Percentiles rank a stretch among this genome's conserved stretches.
Evolutionary conservation across 2,797 vertebrate genomes (phyloP).

Genomic region (Peromyscus nudipes): DNA sequence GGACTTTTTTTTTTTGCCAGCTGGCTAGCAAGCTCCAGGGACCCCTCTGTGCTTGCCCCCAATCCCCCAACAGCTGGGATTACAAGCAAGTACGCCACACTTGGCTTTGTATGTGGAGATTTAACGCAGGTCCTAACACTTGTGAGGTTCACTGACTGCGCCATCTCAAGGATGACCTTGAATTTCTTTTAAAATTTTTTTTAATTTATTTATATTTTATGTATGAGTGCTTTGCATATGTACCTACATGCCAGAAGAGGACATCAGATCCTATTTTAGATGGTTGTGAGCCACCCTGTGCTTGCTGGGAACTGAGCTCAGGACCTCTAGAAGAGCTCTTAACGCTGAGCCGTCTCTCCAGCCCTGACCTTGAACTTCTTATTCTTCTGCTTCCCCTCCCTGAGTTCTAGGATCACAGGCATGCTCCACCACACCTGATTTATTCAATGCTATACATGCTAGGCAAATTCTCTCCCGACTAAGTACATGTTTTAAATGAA

Average conservation of each 20-base stretch:
- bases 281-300: neutral
- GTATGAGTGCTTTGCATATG: neutral
- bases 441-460: neutral
- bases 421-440: neutral
- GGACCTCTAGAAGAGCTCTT: neutral
- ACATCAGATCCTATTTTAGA: neutral
- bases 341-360: neutral
- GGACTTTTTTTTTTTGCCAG: neutral
- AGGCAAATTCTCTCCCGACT: neutral
- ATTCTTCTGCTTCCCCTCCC: neutral
- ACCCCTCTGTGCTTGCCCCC: neutral
- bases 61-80: neutral
- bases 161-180: neutral
- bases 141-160: too few species aligned
- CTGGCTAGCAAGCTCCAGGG: neutral
- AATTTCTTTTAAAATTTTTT: neutral
- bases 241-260: neutral
- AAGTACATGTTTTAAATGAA: neutral
- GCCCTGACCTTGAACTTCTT: neutral
- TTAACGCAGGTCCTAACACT: neutral
- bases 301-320: neutral
- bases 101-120: neutral
- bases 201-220: neutral
- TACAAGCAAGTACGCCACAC: neutral
- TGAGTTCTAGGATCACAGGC: neutral